Percentiles rank a stretch among this genome's conserved stretches.
Conservation (phyloP, 2,113 vertebrate genomes). For the Oceanites oceanicus region DNA sequence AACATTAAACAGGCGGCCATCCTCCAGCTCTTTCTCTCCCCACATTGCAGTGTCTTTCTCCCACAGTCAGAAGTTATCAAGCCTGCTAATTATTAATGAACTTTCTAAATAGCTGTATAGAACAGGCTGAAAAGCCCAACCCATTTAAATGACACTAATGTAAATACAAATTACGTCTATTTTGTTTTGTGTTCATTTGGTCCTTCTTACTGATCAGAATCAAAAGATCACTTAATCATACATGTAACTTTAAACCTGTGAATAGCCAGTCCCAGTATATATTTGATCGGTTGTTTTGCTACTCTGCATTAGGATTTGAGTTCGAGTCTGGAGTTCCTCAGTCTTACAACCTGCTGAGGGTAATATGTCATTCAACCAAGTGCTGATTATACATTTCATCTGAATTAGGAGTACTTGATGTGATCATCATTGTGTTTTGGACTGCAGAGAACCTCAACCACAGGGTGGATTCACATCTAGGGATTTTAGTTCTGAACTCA, state of each 20-base stretch:
- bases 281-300: not conserved
- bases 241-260: not conserved
- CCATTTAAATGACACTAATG: not conserved
- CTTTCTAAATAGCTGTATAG: not conserved
- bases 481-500: not conserved
- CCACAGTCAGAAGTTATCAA: not conserved
- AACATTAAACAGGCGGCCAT: not conserved
- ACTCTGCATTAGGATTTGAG: not conserved
- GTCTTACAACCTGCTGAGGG: too few species aligned
- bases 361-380: not conserved
- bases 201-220: not conserved
- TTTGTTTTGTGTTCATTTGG: not conserved
- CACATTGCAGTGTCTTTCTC: not conserved
- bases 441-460: not conserved
- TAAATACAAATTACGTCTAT: not conserved
- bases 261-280: not conserved
- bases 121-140: not conserved
- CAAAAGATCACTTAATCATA: not conserved
- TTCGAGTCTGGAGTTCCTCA: not conserved
- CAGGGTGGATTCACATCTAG: not conserved
- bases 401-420: not conserved
- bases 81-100: not conserved
- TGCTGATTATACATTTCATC: not conserved
- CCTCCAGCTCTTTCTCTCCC: not conserved
- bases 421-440: not conserved